These are phyloP conservation scores for Vesta saturnalis DNA, from an alignment of 2,888 invertebrate genomes.

Conservation along the genomic window DNA sequence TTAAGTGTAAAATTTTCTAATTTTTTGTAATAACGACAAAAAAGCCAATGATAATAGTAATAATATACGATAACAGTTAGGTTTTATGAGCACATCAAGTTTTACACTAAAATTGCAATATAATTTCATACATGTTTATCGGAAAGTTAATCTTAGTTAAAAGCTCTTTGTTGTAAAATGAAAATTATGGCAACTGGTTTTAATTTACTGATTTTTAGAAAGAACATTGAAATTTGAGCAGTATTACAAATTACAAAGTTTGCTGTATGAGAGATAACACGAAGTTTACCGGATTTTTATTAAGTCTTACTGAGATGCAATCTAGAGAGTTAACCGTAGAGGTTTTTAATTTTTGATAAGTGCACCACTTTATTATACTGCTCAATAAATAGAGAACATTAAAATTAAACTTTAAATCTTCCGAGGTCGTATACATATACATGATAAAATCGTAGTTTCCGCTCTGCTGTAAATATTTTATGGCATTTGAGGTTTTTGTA, in stretches of 20 bases:
- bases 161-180: slow-evolving; percentile 13
- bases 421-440: slow-evolving; percentile 43
- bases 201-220: slow-evolving; percentile 33
- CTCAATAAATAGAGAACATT: slow-evolving; percentile 46
- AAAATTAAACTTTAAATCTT: slow-evolving; percentile 51
- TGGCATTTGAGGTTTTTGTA: slow-evolving; percentile 41
- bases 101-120: slow-evolving; percentile 8
- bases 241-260: slow-evolving; percentile 39
- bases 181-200: slow-evolving; percentile 13
- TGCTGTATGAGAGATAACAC: slow-evolving; percentile 46
- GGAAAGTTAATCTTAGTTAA: slow-evolving; percentile 10
- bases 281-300: slow-evolving; percentile 51
- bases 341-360: slow-evolving; percentile 50
- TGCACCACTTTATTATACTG: slow-evolving; percentile 45
- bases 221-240: slow-evolving; percentile 22
- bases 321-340: slow-evolving; percentile 27
- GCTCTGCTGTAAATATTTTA: slow-evolving; percentile 48
- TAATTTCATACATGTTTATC: slow-evolving; percentile 11
- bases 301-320: slow-evolving; percentile 47
- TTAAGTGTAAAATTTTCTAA: no score
- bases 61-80: neutral
- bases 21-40: no score
- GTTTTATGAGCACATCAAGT: slow-evolving; percentile 7
- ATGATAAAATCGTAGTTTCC: slow-evolving; percentile 42
- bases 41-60: neutral